These are phyloP conservation scores for Opisthograptis luteolata DNA, from an alignment of 2,888 invertebrate species.

Conservation along the genomic window DNA sequence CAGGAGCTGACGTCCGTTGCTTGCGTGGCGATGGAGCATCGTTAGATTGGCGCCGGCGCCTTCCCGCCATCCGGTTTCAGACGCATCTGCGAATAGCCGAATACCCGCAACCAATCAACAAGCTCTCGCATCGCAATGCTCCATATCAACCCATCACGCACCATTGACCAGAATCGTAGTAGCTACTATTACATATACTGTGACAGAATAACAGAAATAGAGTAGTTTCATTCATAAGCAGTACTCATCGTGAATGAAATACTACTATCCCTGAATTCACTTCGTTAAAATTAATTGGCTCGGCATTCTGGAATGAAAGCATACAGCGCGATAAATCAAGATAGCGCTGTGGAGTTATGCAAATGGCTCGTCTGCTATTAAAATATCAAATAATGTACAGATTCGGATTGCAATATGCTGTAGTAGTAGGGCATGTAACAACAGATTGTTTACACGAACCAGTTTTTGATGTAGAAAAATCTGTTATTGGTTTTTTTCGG, in stretches of 20 bases:
- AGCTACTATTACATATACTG: no score
- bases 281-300: slow-evolving; percentile 60
- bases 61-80: slow-evolving; percentile 47
- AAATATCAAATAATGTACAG: slow-evolving; percentile 75
- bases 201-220: no score
- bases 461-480: no score
- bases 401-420: slow-evolving; percentile 61
- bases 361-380: slow-evolving; percentile 71
- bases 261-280: slow-evolving; percentile 61
- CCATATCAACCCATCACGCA: slow-evolving; percentile 65
- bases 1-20: no score
- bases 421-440: no score
- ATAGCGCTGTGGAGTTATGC: slow-evolving; percentile 72
- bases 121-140: slow-evolving; percentile 54
- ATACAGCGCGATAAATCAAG: slow-evolving; percentile 69
- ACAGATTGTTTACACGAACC: no score
- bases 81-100: slow-evolving; percentile 43
- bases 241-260: slow-evolving; percentile 69
- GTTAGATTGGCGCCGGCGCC: slow-evolving; percentile 47
- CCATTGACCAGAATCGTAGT: slow-evolving; percentile 61
- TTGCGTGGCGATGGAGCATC: no score
- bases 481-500: no score
- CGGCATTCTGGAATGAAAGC: slow-evolving; percentile 64
- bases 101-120: slow-evolving; percentile 58
- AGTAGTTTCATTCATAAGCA: slow-evolving; percentile 71